Percentiles rank a stretch among this genome's conserved stretches.
phyloP scores from a whole-genome alignment of 2,888 invertebrate species.

The Tenthredo scrophulariae region DNA sequence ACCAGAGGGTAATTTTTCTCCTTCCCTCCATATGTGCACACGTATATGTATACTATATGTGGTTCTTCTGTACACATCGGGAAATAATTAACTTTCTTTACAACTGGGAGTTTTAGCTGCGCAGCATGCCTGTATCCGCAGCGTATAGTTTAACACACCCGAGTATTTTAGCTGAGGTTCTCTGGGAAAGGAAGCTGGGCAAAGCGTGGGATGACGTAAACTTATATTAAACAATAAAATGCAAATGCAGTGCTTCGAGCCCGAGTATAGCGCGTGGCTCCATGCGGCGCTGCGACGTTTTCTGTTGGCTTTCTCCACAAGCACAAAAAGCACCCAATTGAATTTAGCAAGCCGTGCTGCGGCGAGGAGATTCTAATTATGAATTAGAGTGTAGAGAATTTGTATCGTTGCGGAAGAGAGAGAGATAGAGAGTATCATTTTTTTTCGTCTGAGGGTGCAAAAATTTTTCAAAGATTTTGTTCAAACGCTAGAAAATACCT shows the following conservation, averaged over 20 bases:
- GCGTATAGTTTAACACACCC: conserved; percentile 4
- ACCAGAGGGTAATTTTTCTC: conserved; percentile 58
- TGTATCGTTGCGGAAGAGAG: neutral
- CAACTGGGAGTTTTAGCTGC: neutral
- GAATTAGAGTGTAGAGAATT: conserved; percentile 32
- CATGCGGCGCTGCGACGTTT: neutral
- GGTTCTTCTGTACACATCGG: conserved; percentile 16
- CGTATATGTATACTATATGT: neutral
- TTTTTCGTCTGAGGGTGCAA: neutral
- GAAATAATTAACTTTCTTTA: neutral
- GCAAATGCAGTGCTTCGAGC: conserved; percentile 69
- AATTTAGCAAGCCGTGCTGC: conserved; percentile 31
- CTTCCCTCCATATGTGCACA: conserved; percentile 34
- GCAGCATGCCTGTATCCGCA: neutral
- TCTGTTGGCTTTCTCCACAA: neutral
- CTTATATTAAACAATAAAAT: conserved; percentile 75
- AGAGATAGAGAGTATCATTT: neutral
- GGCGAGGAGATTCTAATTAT: conserved; percentile 35
- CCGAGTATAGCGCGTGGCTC: conserved; percentile 57
- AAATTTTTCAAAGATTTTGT: neutral
- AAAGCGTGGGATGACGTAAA: conserved; percentile 66
- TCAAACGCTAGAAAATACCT: conserved; percentile 14
- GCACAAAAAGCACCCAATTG: conserved; percentile 35
- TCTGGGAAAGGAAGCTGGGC: conserved; percentile 54
- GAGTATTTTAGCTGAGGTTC: conserved; percentile 18